A percentile compares a stretch with the other conserved stretches of the same genome.
Conservation (phyloP, 2,797 vertebrate species). For the Harpagifer antarcticus region DNA sequence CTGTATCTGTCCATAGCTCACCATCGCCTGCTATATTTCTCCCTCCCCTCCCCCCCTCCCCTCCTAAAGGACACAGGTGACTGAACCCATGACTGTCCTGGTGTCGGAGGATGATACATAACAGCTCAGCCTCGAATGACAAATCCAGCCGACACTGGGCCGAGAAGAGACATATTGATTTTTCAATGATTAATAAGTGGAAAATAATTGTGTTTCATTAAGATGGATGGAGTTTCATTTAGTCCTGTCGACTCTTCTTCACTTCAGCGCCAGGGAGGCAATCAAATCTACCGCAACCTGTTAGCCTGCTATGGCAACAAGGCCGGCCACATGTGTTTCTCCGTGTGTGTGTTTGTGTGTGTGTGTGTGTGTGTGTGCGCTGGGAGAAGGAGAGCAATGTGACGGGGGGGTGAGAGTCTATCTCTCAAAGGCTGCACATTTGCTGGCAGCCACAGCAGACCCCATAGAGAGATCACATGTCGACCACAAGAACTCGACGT, state of each 20-base stretch:
- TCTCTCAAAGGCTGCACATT: slow-evolving; percentile 64
- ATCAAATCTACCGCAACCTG: slow-evolving; percentile 92
- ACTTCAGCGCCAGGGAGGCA: slow-evolving; percentile 95
- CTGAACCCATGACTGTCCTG: slow-evolving; percentile 96
- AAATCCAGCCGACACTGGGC: slow-evolving; percentile 95
- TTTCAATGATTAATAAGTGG: slow-evolving; percentile 99
- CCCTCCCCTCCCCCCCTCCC: slow-evolving; percentile 10
- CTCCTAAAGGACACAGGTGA: slow-evolving; percentile 94
- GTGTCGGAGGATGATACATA: slow-evolving; percentile 94
- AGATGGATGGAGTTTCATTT: slow-evolving; percentile 99
- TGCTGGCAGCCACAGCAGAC: slow-evolving; percentile 54
- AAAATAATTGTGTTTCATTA: slow-evolving; percentile 99
- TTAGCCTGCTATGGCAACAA: slow-evolving; percentile 98
- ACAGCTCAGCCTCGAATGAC: slow-evolving; percentile 92
- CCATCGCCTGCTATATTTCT: slow-evolving; percentile 3
- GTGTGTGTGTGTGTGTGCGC: slow-evolving; percentile 20
- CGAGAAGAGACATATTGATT: slow-evolving; percentile 99
- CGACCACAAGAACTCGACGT: slow-evolving; percentile 47
- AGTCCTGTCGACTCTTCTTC: slow-evolving; percentile 97
- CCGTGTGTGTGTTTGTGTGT: slow-evolving; percentile 28
- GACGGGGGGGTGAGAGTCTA: slow-evolving; percentile 68
- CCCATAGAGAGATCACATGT: slow-evolving; percentile 63
- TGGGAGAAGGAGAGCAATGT: slow-evolving; percentile 57
- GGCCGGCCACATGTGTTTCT: slow-evolving; percentile 78
- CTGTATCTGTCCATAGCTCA: slow-evolving; percentile 37